Conservation (phyloP, 2,888 invertebrate genomes). For the Tubulanus polymorphus region DNA sequence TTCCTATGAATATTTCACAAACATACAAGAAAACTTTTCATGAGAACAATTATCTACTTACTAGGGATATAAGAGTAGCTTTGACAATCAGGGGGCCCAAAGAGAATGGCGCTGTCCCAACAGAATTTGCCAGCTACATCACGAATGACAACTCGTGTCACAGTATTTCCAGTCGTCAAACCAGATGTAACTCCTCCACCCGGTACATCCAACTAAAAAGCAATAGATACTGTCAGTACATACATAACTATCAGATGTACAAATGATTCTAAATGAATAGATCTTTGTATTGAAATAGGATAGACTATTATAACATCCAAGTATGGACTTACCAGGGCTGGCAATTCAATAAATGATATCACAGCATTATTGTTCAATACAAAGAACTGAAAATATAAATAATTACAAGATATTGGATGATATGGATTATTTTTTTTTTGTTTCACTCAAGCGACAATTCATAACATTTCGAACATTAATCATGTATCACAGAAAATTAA, state of each 20-base stretch:
- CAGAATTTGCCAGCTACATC: conserved; percentile 92
- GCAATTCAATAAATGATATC: conserved; percentile 84
- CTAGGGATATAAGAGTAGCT: conserved; percentile 44
- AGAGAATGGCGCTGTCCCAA: conserved; percentile 91
- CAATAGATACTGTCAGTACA: too few species aligned
- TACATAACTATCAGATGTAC: too few species aligned
- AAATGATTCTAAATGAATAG: too few species aligned
- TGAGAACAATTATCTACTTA: too few species aligned
- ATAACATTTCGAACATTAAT: too few species aligned
- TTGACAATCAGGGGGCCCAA: conserved; percentile 55
- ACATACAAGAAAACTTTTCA: too few species aligned
- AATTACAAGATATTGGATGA: conserved; percentile 5
- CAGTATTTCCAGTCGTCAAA: conserved; percentile 71
- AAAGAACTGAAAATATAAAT: conserved; percentile 68
- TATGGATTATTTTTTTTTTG: neutral
- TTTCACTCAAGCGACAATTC: too few species aligned
- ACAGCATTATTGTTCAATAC: conserved; percentile 74
- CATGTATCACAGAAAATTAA: too few species aligned
- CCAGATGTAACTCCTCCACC: conserved; percentile 74
- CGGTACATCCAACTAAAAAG: conserved; percentile 60
- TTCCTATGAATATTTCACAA: too few species aligned
- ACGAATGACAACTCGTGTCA: conserved; percentile 77
- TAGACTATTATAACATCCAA: too few species aligned
- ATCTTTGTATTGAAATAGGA: too few species aligned
- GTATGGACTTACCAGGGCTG: conserved; percentile 65